Evolutionary conservation across 1,140 invertebrate species (phyloP), one percentile per base, ranked within the genome.

Genomic region (Saccostrea echinata): DNA sequence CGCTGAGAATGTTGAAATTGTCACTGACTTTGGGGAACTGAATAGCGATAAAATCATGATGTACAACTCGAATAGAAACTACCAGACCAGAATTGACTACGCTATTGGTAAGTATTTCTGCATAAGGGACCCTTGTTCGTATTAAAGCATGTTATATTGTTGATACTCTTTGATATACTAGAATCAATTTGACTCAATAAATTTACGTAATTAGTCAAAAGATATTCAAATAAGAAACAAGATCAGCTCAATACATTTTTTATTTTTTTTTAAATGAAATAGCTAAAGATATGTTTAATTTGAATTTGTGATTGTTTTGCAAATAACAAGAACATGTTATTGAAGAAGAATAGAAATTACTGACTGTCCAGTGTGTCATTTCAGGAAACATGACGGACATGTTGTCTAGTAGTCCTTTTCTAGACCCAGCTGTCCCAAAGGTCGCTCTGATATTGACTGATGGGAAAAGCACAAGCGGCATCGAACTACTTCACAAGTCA

Each of bases 381-480:
- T n/a, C 12, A 83, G 81, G 51, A 52, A 83, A 83, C 24, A 83
- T 83, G 81, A 83, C 81, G 51, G 81, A 51, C 43, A 83, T 52
- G 81, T 52, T 83, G 51, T 12, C 81, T 24, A 53, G 0, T 30
- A 76, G 68, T 51, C 30, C 81, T 51, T 4, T 52, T 12, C 51
- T 83, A 12, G 35, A 52, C 30, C 81, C 33, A 21, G 51, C 12
- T 53, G n/a, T 83, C 4, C 81, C 81, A 1, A 83, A 83, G 24
- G 81, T 83, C 35, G 81, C 35, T 33, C 24, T 83, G 3, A 53
- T 83, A n/a, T n/a, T 83, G 21, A 83, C 81, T 51, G 81, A 83
- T 83, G 81, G 81, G n/a, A 51, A 53, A 27, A 83, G 81, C 51
- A 83, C 81, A n/a, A 83, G 81, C 43, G 51, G 35, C 24, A 53